Evolutionary conservation across 1,140 invertebrate species (phyloP), one percentile per base, ranked within the genome.

Genomic region (Achatina immaculata): DNA sequence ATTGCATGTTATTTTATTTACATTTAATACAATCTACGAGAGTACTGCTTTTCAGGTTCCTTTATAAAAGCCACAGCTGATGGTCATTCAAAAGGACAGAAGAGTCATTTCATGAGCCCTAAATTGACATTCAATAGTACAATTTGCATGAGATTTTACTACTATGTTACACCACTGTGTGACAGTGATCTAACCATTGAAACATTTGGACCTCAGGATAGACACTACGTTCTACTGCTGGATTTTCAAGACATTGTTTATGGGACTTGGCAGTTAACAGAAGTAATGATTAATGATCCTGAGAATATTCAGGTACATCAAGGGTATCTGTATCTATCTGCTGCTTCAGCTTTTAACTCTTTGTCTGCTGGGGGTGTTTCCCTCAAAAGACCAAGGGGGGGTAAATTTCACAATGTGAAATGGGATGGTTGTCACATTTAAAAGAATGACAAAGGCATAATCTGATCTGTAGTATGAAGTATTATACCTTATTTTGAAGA

Each of bases 161-260:
- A 62, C 31, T 62, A 31, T 62, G 58, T 62, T 31, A 62, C 58
- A 62, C 58, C 58, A 62, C 16, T 34, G 16, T 62, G 58, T 31
- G 58, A 62, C 16, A 62, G 58, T 62, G 58, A 28, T 34, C 28
- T 62, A 28, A 62, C n/a, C 21, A 62, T 62, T 31, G 58, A 62
- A 16, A 62, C 58, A 62, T 28, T 62, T 62, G 58, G 58, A 34
- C 58, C 58, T 31, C 58, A 62, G 58, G 58, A 62, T 62, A 62
- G n/a, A 31, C 58, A 62, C 6, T 34, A n/a, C 16, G 16, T 62
- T 62, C 58, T 19, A 62, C 16, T 62, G 58, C 31, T 62, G n/a
- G 58, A 62, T 28, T 9, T 62, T 2, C 58, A 62, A 31, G 58
- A 62, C 58, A 62, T 62, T 62, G 58, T 62, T 34, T 31, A 28